Percentiles rank a stretch among this genome's conserved stretches.
Conservation (phyloP, 2,888 invertebrate species). For the Psylliodes chrysocephalus region DNA sequence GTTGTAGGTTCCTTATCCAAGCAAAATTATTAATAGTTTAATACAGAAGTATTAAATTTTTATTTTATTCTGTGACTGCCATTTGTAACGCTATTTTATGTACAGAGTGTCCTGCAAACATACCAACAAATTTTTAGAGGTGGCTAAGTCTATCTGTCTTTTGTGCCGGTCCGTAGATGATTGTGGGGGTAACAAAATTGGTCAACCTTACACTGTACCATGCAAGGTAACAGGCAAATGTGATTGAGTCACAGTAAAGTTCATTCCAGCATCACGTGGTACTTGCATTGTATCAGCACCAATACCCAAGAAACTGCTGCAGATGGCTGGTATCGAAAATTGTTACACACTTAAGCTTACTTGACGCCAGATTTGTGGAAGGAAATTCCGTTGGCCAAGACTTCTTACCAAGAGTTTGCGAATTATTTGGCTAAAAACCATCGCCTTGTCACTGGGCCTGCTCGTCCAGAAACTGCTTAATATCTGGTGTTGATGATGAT, state of each 20-base stretch:
- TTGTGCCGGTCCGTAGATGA: constrained; percentile 97
- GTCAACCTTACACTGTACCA: constrained; percentile 98
- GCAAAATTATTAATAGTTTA: too few species aligned
- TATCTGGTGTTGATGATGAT: too few species aligned
- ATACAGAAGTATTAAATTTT: too few species aligned
- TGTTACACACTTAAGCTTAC: constrained; percentile 99
- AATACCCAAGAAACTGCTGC: constrained; percentile 97
- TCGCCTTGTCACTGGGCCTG: constrained; percentile 60
- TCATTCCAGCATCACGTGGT: constrained; percentile 99
- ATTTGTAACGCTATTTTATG: too few species aligned
- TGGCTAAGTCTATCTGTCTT: too few species aligned
- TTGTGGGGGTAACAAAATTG: constrained; percentile 99
- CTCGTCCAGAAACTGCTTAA: constrained; percentile 44
- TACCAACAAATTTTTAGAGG: too few species aligned
- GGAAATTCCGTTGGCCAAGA: constrained; percentile 90
- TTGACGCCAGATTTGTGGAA: constrained; percentile 99
- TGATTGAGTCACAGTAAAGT: constrained; percentile 96
- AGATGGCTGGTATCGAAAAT: constrained; percentile 99
- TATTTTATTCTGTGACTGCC: too few species aligned
- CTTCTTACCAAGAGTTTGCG: constrained; percentile 96
- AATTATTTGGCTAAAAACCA: constrained; percentile 82
- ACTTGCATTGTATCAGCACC: constrained; percentile 99
- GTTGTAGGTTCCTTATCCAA: too few species aligned
- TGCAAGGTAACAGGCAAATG: constrained; percentile 99
- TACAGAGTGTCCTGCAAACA: too few species aligned